phyloP scores from a whole-genome alignment of 1,140 invertebrate genomes.

The Metaphire vulgaris region DNA sequence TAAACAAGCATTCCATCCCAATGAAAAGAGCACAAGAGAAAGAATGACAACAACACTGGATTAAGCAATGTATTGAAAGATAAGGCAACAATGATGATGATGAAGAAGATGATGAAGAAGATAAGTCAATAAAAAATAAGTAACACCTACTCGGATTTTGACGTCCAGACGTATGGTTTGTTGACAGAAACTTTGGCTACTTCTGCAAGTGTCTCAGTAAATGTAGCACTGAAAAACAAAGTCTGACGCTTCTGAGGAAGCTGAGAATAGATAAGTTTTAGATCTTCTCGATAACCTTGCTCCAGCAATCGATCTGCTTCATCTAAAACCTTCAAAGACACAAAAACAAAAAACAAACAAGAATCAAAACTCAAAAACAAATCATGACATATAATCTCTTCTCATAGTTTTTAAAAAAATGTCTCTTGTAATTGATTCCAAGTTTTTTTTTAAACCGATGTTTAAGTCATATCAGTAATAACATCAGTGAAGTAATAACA shows the following conservation, averaged over 20 bases:
- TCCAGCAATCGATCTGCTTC: constrained; percentile 53
- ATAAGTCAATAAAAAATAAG: constrained; percentile 12
- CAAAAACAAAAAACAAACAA: too few species aligned
- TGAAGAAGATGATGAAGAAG: constrained; percentile 1
- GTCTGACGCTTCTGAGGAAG: constrained; percentile 51
- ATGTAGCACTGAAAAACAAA: constrained; percentile 52
- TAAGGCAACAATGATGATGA: constrained; percentile 21
- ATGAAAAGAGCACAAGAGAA: not conserved
- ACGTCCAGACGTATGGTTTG: constrained; percentile 49
- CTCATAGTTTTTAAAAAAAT: too few species aligned
- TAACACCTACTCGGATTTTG: constrained; percentile 39
- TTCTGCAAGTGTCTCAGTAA: constrained; percentile 45
- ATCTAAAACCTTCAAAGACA: constrained; percentile 47
- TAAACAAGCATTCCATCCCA: not conserved
- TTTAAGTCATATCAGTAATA: not conserved
- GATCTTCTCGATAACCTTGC: constrained; percentile 51
- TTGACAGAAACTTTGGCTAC: constrained; percentile 42
- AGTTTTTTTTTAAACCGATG: not conserved
- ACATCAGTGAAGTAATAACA: not conserved
- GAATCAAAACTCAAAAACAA: too few species aligned
- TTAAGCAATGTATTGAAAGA: not conserved
- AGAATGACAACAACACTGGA: not conserved
- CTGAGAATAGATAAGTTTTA: constrained; percentile 48
- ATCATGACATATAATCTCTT: too few species aligned
- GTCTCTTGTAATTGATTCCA: not conserved